phyloP scores from a whole-genome alignment of 2,113 vertebrate species.

The Crotophaga sulcirostris region DNA sequence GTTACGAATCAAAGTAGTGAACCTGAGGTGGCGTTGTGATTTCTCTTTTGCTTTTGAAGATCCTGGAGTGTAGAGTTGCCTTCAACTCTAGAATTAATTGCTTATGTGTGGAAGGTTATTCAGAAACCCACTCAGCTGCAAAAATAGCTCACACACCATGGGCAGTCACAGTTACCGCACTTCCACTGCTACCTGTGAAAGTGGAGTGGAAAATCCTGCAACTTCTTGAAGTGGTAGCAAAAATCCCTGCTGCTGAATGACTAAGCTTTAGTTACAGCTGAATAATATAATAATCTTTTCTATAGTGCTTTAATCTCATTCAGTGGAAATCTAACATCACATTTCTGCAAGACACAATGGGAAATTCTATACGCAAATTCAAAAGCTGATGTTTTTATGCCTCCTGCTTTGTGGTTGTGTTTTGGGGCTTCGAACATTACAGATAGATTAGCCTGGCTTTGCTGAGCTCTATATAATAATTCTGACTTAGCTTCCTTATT shows the following conservation, averaged over 20 bases:
- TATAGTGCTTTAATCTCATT: not conserved
- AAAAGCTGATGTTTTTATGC: constrained; percentile 17
- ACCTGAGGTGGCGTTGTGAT: constrained; percentile 34
- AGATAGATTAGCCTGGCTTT: not conserved
- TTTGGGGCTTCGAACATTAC: constrained; percentile 13
- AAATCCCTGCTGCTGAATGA: not conserved
- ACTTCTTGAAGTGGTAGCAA: not conserved
- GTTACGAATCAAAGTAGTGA: constrained; percentile 43
- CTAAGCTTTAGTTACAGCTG: not conserved
- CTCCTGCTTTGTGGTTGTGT: not conserved
- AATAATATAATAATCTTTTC: not conserved
- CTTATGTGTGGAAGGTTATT: constrained; percentile 17
- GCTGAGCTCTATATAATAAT: not conserved
- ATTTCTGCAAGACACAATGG: not conserved
- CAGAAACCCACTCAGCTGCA: constrained; percentile 26
- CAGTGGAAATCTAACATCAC: not conserved
- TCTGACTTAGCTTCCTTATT: constrained; percentile 25
- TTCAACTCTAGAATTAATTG: constrained; percentile 61
- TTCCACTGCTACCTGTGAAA: not conserved
- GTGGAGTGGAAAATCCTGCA: not conserved
- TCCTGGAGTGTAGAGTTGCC: constrained; percentile 44
- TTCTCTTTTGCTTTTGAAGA: constrained; percentile 63
- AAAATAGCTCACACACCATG: not conserved
- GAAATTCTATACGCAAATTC: not conserved
- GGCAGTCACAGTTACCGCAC: not conserved